phyloP scores from a whole-genome alignment of 2,797 vertebrate genomes.

The Gambusia yucatana region DNA sequence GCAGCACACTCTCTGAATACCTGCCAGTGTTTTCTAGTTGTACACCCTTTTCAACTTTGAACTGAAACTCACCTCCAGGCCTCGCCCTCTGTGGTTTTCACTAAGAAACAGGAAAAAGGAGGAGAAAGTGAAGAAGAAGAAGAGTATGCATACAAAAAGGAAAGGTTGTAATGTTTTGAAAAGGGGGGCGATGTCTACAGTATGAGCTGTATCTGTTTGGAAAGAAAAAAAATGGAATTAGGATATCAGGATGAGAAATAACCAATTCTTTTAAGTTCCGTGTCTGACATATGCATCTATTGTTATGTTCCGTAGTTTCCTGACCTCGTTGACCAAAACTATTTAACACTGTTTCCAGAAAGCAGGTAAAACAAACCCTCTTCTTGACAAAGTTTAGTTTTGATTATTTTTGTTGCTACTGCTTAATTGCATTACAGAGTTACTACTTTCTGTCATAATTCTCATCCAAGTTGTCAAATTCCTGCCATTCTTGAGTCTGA shows the following conservation, averaged over 20 bases:
- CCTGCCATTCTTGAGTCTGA: constrained; percentile 37
- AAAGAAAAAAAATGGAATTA: background rate
- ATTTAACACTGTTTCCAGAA: background rate
- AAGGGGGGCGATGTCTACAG: background rate
- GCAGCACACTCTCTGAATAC: constrained; percentile 69
- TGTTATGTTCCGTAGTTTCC: constrained; percentile 3
- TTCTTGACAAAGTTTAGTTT: background rate
- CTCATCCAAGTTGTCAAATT: constrained; percentile 42
- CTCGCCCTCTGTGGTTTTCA: constrained; percentile 64
- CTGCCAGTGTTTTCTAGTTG: constrained; percentile 68
- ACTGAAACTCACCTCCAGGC: constrained; percentile 78
- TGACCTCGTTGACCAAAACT: background rate
- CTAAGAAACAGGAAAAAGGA: constrained; percentile 79
- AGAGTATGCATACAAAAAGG: background rate
- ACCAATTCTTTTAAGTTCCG: constrained; percentile 8
- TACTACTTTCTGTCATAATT: constrained; percentile 23
- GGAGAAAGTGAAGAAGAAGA: constrained; percentile 56
- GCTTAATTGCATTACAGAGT: constrained; percentile 8
- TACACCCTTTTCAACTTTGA: constrained; percentile 80
- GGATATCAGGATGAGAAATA: constrained; percentile 20
- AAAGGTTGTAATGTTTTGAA: constrained; percentile 31
- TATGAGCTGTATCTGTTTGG: background rate
- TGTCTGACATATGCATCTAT: background rate
- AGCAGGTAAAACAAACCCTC: background rate
- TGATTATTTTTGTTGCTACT: background rate